Evolutionary conservation across 2,888 invertebrate species (phyloP).

Genomic region (Rhagophthalmus giganteus): DNA sequence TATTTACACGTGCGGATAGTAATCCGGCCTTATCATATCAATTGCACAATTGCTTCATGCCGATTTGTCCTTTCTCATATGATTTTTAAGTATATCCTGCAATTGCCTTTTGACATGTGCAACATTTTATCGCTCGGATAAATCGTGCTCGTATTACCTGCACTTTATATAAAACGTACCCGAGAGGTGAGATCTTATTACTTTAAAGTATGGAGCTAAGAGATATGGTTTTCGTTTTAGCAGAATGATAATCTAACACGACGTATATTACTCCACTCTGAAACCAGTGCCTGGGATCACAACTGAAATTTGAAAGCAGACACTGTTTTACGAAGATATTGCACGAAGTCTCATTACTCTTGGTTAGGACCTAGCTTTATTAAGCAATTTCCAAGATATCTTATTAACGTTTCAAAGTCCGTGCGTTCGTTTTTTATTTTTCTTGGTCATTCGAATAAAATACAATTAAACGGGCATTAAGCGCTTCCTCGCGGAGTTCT

Average conservation of each 20-base stretch:
- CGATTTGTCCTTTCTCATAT: not conserved
- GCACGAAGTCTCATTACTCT: conserved; percentile 10
- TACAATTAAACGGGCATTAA: too few relatives aligned
- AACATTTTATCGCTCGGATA: conserved; percentile 6
- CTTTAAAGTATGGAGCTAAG: conserved; percentile 11
- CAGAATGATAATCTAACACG: conserved; percentile 9
- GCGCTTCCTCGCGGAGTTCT: too few relatives aligned
- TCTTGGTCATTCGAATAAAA: too few relatives aligned
- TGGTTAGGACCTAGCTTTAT: not conserved
- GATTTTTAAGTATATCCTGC: not conserved
- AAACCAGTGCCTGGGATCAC: conserved; percentile 6
- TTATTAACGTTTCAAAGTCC: too few relatives aligned
- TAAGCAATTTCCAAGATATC: too few relatives aligned
- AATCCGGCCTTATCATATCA: too few relatives aligned
- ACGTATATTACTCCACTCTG: conserved; percentile 6
- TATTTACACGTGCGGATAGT: too few relatives aligned
- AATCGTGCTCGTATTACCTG: conserved; percentile 9
- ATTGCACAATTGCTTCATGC: too few relatives aligned
- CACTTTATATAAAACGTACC: conserved; percentile 9
- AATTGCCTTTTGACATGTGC: conserved; percentile 8
- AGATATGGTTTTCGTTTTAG: conserved; percentile 12
- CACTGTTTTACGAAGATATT: conserved; percentile 11
- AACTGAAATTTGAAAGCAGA: conserved; percentile 15
- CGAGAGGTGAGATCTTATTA: conserved; percentile 11
- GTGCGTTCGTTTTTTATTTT: too few relatives aligned